A percentile compares a stretch with the other conserved stretches of the same genome.
Conservation (phyloP, 2,888 invertebrate genomes). For the Polydesmus complanatus region DNA sequence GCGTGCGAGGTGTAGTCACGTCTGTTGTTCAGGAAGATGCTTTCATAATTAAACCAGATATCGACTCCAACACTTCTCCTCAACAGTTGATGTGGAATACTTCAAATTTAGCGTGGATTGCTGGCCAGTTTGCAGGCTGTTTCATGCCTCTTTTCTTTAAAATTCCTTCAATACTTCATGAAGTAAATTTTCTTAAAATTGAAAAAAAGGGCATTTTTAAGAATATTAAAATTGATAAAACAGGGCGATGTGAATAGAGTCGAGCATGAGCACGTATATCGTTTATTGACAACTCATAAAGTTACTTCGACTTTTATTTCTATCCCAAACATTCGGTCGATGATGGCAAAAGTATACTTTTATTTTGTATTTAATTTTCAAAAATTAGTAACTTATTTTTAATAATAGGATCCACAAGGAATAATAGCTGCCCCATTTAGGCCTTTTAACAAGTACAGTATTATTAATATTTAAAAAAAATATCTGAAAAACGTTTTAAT, state of each 20-base stretch:
- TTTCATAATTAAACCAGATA: too few relatives aligned
- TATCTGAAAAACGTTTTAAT: too few relatives aligned
- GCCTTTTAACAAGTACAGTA: too few relatives aligned
- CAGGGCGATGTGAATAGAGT: background rate
- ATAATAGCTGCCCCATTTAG: too few relatives aligned
- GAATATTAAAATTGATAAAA: too few relatives aligned
- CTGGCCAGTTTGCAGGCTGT: background rate
- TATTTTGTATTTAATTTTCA: too few relatives aligned
- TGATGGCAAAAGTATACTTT: too few relatives aligned
- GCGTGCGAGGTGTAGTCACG: background rate
- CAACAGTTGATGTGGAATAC: background rate
- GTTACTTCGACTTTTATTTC: background rate
- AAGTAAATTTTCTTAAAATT: background rate
- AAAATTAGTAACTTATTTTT: too few relatives aligned
- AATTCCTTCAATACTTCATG: background rate
- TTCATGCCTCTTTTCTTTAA: background rate
- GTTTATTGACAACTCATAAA: background rate
- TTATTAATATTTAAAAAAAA: too few relatives aligned
- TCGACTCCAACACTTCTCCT: too few relatives aligned
- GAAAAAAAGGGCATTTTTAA: background rate
- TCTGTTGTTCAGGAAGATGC: background rate
- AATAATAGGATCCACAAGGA: too few relatives aligned
- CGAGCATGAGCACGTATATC: background rate
- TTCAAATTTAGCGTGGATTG: slow-evolving; percentile 1
- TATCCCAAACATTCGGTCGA: background rate